Conservation (phyloP, 1,140 invertebrate species). For the Schlechtendalia chinensis region DNA sequence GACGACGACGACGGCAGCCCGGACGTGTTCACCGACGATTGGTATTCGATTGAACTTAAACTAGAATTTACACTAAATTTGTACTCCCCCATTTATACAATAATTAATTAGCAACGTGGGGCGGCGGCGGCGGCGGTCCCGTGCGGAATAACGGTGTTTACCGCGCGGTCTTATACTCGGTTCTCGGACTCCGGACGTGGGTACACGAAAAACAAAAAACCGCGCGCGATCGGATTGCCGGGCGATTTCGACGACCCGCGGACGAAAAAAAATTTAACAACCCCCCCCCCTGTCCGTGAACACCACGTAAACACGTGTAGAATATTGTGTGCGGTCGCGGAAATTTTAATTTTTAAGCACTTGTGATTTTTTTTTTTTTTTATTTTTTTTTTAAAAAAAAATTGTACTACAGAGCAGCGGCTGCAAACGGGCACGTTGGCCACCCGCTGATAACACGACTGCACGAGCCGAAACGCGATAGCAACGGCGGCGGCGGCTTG, state of each 20-base stretch:
- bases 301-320: neutral
- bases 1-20: conserved; percentile 27
- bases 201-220: neutral
- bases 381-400: conserved; percentile 34
- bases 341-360: neutral
- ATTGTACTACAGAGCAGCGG: conserved; percentile 36
- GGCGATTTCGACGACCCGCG: neutral
- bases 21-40: conserved; percentile 47
- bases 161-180: neutral
- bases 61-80: conserved; percentile 50
- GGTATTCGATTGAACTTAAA: conserved; percentile 48
- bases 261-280: neutral
- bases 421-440: conserved; percentile 50
- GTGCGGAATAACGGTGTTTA: conserved; percentile 2
- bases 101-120: neutral
- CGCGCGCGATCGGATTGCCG: neutral
- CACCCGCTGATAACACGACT: conserved; percentile 50
- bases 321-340: neutral
- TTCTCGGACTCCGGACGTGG: neutral
- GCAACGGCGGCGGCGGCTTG: conserved; percentile 43
- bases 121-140: conserved; percentile 6
- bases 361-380: too few relatives aligned
- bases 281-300: neutral
- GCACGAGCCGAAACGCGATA: conserved; percentile 40
- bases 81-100: conserved; percentile 47